A percentile compares a stretch with the other conserved stretches of the same genome.
phyloP scores from a whole-genome alignment of 1,140 invertebrate species.

The Hyles vespertilio region DNA sequence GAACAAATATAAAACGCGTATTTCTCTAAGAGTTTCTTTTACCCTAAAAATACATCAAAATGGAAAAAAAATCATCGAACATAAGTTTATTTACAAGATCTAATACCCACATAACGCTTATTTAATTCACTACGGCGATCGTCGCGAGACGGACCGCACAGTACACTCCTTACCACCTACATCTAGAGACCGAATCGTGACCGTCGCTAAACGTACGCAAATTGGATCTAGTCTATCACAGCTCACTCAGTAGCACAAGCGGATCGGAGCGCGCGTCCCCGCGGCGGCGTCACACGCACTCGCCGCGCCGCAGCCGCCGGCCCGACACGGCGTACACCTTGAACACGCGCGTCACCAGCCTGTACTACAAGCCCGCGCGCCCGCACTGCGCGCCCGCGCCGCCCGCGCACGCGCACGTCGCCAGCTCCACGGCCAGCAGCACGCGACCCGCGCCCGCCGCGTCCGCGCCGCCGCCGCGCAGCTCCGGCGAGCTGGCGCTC shows the following conservation, averaged over 20 bases:
- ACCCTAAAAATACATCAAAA: constrained; percentile 71
- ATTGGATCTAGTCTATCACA: constrained; percentile 70
- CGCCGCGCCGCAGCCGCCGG: constrained; percentile 28
- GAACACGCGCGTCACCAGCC: constrained; percentile 68
- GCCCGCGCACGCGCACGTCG: constrained; percentile 37
- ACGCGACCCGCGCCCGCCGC: constrained; percentile 65
- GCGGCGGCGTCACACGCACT: constrained; percentile 28
- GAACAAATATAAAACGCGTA: constrained; percentile 69
- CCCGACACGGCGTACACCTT: constrained; percentile 61
- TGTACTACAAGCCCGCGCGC: constrained; percentile 68
- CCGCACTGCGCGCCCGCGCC: constrained; percentile 43
- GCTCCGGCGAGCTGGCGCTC: constrained; percentile 72
- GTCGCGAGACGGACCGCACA: constrained; percentile 27
- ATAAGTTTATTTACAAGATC: constrained; percentile 56
- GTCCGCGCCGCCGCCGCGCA: constrained; percentile 58
- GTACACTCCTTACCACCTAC: constrained; percentile 49
- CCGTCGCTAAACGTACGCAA: constrained; percentile 42
- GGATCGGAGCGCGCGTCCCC: constrained; percentile 16
- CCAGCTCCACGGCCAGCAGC: constrained; percentile 64
- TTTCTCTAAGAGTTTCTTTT: constrained; percentile 44
- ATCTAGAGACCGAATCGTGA: constrained; percentile 45
- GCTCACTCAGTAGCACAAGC: constrained; percentile 60
- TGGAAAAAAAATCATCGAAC: constrained; percentile 55
- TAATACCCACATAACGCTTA: constrained; percentile 57
- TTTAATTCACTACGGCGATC: constrained; percentile 39